A percentile compares a stretch with the other conserved stretches of the same genome.
phyloP scores from a whole-genome alignment of 2,797 vertebrate species.

The Tiaroga cobitis region DNA sequence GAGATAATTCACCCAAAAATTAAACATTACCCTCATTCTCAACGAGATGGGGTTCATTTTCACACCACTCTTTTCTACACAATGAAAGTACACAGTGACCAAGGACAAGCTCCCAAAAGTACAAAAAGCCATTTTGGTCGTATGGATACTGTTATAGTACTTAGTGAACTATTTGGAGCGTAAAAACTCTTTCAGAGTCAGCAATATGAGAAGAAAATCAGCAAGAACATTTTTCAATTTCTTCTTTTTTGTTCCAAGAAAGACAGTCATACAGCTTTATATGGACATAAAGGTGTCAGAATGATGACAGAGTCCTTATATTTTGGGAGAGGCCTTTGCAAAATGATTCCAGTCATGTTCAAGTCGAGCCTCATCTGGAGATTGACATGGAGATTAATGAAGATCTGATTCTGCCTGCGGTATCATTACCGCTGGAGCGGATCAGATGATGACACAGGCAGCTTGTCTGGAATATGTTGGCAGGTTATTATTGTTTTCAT shows the following conservation, averaged over 20 bases:
- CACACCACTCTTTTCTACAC: not conserved
- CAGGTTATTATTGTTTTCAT: conserved; percentile 41
- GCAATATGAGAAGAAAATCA: not conserved
- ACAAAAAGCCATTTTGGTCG: not conserved
- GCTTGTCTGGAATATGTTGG: conserved; percentile 29
- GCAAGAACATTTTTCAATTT: not conserved
- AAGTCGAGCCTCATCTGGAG: conserved; percentile 11
- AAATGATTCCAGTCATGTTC: not conserved
- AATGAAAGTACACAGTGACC: not conserved
- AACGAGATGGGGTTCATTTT: too few species aligned
- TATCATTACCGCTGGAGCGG: conserved; percentile 16
- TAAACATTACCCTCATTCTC: not conserved
- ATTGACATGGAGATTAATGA: conserved; percentile 26
- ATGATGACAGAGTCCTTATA: not conserved
- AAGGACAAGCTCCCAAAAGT: not conserved
- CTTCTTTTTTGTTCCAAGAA: not conserved
- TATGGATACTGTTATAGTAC: not conserved
- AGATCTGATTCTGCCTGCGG: conserved; percentile 35
- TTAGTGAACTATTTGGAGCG: not conserved
- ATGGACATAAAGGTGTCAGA: not conserved
- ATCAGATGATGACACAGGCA: conserved; percentile 1
- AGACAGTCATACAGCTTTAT: not conserved
- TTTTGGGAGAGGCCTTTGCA: not conserved
- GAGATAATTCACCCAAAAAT: not conserved
- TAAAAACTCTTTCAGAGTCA: too few species aligned